Base-by-base conservation (phyloP, 2,888 invertebrate species). In the Panorpa germanica region DNA sequence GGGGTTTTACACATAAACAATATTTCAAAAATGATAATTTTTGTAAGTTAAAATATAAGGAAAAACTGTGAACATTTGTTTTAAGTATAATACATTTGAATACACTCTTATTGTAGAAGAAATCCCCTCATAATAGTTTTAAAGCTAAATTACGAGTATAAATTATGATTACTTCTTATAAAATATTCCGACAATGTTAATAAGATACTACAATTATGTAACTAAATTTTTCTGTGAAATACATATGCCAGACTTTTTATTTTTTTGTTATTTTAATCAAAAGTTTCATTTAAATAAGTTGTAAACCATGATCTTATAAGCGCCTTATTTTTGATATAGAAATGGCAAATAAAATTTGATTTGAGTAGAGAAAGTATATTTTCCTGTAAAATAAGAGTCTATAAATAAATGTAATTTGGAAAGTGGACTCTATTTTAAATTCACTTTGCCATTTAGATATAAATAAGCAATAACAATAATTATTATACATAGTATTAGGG, bases 351-450 rank as follows among this genome's bases (percentile, higher is more conserved):
- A 20, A 23, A 17, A 6, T 29, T 11, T 24, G 13, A 12, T 13
- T 24, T 24, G 11, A 9, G 13, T 5, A 24, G 13, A 5, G 9
- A 24, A 9, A 27, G 4, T 7, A 10, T 12, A 10, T 27, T 7
- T n/a, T 11, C 9, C 19, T 27, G 12, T 16, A 26, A 16, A 15
- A 13, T 13, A 24, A 12, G 5, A 12, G 11, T 24, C 24, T 11
- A 17, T 11, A 11, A 27, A 10, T 35, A 35, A 25, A 33, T 33
- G 29, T 33, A 35, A 29, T 23, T 35, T 33, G 33, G 33, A 17
- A 13, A 31, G 25, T 25, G 12, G 9, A 27, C 29, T 28, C 22
- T 29, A 29, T 26, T 29, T 28, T 20, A 24, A 15, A 21, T 17
- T 28, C 32, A 20, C 29, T 28, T 25, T 34, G 32, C 32, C 31